These are phyloP conservation scores for Limanda limanda DNA, from an alignment of 2,113 vertebrate species.

Conservation along the genomic window DNA sequence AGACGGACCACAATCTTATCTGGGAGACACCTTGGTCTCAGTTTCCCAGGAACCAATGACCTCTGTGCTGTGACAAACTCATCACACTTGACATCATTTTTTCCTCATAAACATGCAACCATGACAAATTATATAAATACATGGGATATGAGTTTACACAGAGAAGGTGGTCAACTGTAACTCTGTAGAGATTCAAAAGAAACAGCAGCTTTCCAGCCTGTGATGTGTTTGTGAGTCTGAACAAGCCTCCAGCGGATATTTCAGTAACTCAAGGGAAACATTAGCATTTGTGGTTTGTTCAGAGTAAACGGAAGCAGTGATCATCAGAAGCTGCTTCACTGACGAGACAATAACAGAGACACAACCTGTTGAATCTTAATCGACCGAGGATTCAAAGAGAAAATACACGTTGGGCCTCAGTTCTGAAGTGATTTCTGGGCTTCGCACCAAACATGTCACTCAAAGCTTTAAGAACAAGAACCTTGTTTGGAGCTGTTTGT, in stretches of 20 bases:
- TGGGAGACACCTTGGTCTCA: too few species aligned
- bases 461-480: not conserved
- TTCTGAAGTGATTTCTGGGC: slow-evolving; percentile 5
- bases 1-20: too few species aligned
- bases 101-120: too few species aligned
- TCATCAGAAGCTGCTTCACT: slow-evolving; percentile 30
- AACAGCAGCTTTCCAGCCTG: not conserved
- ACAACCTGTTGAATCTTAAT: slow-evolving; percentile 50
- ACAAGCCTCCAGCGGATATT: not conserved
- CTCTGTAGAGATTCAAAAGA: too few species aligned
- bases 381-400: not conserved
- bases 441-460: not conserved
- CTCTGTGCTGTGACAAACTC: too few species aligned
- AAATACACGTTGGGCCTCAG: not conserved
- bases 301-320: slow-evolving; percentile 17
- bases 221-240: not conserved
- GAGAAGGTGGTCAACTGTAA: too few species aligned
- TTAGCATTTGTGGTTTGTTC: slow-evolving; percentile 40
- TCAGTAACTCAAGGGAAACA: not conserved
- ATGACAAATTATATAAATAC: too few species aligned
- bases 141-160: too few species aligned
- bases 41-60: too few species aligned
- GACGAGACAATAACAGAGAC: slow-evolving; percentile 29
- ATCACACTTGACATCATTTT: too few species aligned
- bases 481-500: not conserved